A percentile compares a stretch with the other conserved stretches of the same genome.
Conservation (phyloP, 2,113 vertebrate genomes). For the Colinus virginianus region DNA sequence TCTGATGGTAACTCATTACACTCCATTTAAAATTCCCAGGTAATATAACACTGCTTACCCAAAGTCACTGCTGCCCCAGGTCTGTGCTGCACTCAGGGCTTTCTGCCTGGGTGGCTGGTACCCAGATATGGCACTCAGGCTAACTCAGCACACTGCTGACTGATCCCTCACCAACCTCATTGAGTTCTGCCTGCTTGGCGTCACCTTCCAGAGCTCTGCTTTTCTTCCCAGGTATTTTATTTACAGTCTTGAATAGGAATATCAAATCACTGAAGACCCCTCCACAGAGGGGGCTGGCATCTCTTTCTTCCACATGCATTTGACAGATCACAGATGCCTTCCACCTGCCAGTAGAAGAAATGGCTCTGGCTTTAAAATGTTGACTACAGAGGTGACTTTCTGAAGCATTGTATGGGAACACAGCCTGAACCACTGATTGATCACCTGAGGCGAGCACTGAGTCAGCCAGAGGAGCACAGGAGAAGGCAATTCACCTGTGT, state of each 20-base stretch:
- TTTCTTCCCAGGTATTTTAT: not conserved
- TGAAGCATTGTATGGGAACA: not conserved
- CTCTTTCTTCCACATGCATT: not conserved
- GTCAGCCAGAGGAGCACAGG: too few relatives aligned
- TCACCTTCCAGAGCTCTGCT: not conserved
- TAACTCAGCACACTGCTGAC: not conserved
- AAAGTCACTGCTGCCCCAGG: not conserved
- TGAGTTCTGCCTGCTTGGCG: not conserved
- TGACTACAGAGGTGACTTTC: not conserved
- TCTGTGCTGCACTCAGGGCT: not conserved
- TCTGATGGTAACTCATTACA: too few relatives aligned
- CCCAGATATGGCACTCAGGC: not conserved
- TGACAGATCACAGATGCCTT: not conserved
- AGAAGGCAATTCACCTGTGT: too few relatives aligned
- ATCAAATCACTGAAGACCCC: not conserved
- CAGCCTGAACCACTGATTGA: too few relatives aligned
- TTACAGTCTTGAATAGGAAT: not conserved
- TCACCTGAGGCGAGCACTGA: too few relatives aligned
- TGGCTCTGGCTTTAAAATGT: not conserved
- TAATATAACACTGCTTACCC: not conserved
- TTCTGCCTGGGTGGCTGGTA: not conserved
- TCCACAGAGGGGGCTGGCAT: not conserved
- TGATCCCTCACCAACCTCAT: not conserved
- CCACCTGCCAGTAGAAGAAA: not conserved
- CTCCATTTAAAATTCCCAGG: too few relatives aligned